Evolutionary conservation across 2,888 invertebrate species (phyloP).

Genomic region (Galerucella pusilla): DNA sequence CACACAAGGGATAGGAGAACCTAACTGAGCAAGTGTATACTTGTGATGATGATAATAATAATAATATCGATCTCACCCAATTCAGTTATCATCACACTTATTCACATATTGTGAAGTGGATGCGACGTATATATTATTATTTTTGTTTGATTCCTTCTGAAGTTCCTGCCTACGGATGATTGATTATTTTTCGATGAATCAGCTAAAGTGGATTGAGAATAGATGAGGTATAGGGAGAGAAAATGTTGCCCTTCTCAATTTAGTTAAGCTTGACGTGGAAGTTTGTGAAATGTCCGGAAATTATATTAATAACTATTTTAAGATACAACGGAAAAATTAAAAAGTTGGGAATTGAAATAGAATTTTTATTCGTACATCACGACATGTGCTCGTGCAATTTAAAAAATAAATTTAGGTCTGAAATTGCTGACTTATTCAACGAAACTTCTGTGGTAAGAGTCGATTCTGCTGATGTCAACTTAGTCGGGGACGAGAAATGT

Average conservation of each 20-base stretch:
- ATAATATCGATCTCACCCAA: no score
- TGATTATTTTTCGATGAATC: not conserved
- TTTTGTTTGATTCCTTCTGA: not conserved
- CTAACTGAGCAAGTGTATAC: no score
- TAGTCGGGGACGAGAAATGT: not conserved
- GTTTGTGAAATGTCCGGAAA: no score
- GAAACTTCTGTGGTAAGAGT: not conserved
- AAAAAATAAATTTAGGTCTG: not conserved
- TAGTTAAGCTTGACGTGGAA: not conserved
- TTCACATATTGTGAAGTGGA: no score
- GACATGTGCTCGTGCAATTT: not conserved
- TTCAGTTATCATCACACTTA: no score
- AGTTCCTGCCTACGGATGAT: not conserved
- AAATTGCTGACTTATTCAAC: slow-evolving; percentile 12
- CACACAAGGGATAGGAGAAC: no score
- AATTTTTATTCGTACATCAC: not conserved
- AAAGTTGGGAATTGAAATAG: not conserved
- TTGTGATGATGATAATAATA: no score
- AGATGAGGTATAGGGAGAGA: not conserved
- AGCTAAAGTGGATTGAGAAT: not conserved
- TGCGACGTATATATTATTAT: no score
- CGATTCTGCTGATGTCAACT: not conserved
- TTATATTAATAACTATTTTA: not conserved
- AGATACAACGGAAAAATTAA: no score
- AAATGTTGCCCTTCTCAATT: not conserved